A percentile compares a stretch with the other conserved stretches of the same genome.
phyloP scores from a whole-genome alignment of 2,113 vertebrate species.

The Halcyon malimbica region DNA sequence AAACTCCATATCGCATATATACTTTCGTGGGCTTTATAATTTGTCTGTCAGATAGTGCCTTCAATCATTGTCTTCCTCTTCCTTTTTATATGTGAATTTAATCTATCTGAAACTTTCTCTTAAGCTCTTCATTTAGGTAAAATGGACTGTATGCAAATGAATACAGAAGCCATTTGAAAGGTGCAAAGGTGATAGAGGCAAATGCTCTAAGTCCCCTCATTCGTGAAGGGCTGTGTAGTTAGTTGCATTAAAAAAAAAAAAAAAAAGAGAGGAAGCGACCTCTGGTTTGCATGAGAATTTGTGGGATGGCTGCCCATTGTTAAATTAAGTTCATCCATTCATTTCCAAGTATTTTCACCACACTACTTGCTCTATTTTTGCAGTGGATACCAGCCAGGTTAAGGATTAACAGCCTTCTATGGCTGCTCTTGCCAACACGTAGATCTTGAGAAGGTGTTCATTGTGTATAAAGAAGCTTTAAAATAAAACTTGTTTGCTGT shows the following conservation, averaged over 20 bases:
- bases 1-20: neutral
- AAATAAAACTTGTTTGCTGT: constrained; percentile 57
- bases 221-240: constrained; percentile 53
- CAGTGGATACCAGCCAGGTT: constrained; percentile 69
- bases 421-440: constrained; percentile 52
- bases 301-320: constrained; percentile 72
- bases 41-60: neutral
- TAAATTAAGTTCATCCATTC: constrained; percentile 79
- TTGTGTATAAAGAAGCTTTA: constrained; percentile 54
- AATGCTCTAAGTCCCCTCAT: constrained; percentile 57
- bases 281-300: constrained; percentile 74
- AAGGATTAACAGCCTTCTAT: constrained; percentile 67
- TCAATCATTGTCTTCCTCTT: neutral
- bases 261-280: constrained; percentile 44
- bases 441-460: constrained; percentile 65
- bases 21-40: neutral
- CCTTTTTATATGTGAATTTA: neutral
- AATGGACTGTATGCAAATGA: neutral
- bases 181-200: constrained; percentile 58
- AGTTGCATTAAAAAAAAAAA: constrained; percentile 20
- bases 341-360: constrained; percentile 76
- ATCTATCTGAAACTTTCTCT: neutral
- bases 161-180: constrained; percentile 65
- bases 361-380: constrained; percentile 66
- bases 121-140: neutral